Evolutionary conservation across 1,140 invertebrate species (phyloP), one percentile per base, ranked within the genome.

Genomic region (Streblospio benedicti): DNA sequence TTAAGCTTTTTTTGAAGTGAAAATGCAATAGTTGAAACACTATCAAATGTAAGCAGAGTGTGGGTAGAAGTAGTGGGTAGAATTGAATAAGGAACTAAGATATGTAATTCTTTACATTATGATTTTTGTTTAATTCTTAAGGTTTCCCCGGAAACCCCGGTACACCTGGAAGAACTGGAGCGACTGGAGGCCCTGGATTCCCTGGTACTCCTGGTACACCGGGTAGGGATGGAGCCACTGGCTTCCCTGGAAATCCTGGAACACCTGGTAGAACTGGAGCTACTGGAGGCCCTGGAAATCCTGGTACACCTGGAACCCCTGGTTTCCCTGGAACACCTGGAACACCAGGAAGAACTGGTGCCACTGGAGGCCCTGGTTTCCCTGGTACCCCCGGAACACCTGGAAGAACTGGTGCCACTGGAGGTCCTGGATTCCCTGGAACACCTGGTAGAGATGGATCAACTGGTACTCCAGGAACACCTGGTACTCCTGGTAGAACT

Each of bases 271-370:
- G 25, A n/a, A 44, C 51, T 45, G 60, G 60, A 47, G 32, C 54
- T n/a, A 61, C 41, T 28, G 60, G 60, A 56, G 16, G n/a, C 27
- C 4, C 51, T 18, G 60, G 60, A 27, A 38, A 25, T 5, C 27
- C 33, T 18, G 60, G 60, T 16, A 23, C 33, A 2, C 35, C 53
- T 27, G 59, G 59, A 57, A 43, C 14, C 18, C 33, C 35, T 12
- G 55, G 55, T 1, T 30, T 14, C 9, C 55, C 33, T 14, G 55
- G 55, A 23, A 30, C 30, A 20, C 55, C 35, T 44, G 55, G 55
- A n/a, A n/a, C n/a, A n/a, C n/a, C n/a, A n/a, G n/a, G n/a, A n/a
- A n/a, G n/a, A n/a, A n/a, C n/a, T n/a, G n/a, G n/a, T n/a, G n/a
- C n/a, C n/a, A n/a, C n/a, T n/a, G n/a, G n/a, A n/a, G n/a, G n/a